Conservation (phyloP, 1,140 invertebrate species). For the Ceratina japonica region DNA sequence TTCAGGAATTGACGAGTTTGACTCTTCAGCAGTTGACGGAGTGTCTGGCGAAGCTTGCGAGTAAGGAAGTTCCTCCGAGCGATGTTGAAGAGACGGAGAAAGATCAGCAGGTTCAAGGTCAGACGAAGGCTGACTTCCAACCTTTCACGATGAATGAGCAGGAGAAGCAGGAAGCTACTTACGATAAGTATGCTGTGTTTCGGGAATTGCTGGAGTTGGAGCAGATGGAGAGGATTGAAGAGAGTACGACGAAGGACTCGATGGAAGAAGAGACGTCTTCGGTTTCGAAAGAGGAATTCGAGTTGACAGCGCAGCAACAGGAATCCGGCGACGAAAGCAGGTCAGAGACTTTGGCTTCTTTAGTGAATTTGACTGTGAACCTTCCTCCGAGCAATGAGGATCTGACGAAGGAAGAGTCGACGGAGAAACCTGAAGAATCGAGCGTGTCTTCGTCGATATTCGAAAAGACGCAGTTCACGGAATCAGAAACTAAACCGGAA, state of each 20-base stretch:
- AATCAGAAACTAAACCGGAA: constrained; percentile 37
- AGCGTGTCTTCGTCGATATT: constrained; percentile 16
- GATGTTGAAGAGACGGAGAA: constrained; percentile 29
- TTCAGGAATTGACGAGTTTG: constrained; percentile 88
- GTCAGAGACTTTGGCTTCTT: constrained; percentile 53
- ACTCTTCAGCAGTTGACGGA: constrained; percentile 91
- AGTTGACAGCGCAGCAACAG: constrained; percentile 12
- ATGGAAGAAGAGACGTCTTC: constrained; percentile 67
- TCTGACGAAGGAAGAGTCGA: constrained; percentile 45
- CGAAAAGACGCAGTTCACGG: constrained; percentile 24
- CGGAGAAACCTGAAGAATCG: not conserved
- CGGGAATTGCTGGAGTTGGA: constrained; percentile 89
- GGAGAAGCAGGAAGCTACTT: constrained; percentile 73
- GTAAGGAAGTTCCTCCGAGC: constrained; percentile 49
- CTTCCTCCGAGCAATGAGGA: constrained; percentile 61
- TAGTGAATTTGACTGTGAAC: constrained; percentile 70
- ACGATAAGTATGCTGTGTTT: constrained; percentile 92
- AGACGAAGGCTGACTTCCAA: constrained; percentile 34
- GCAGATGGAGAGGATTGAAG: constrained; percentile 75
- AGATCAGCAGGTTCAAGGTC: constrained; percentile 41
- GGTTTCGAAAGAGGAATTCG: constrained; percentile 51
- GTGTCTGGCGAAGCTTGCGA: constrained; percentile 82
- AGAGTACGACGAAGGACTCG: constrained; percentile 56
- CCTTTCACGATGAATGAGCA: constrained; percentile 80
- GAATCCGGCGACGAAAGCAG: constrained; percentile 3